These are phyloP conservation scores for Drosophila parabipectinata DNA, from an alignment of 1,140 invertebrate species.

Conservation along the genomic window DNA sequence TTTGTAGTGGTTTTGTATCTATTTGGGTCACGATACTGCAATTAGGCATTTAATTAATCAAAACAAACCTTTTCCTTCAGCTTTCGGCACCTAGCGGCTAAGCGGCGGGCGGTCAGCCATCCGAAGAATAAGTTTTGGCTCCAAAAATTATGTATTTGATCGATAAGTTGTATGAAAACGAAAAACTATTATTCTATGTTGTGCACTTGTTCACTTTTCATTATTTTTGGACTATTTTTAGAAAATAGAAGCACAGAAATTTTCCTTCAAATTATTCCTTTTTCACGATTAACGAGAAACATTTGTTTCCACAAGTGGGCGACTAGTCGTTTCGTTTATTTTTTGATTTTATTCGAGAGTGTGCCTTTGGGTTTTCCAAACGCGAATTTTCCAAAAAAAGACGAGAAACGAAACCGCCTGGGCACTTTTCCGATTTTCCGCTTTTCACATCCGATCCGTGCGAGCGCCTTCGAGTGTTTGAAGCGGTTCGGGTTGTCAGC, in stretches of 20 bases:
- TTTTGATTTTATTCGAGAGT: slow-evolving; percentile 9
- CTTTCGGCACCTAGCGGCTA: slow-evolving; percentile 6
- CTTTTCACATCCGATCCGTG: slow-evolving; percentile 72
- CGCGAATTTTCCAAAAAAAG: slow-evolving; percentile 22
- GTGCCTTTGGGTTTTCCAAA: slow-evolving; percentile 17
- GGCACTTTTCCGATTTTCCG: slow-evolving; percentile 14
- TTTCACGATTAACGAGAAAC: slow-evolving; percentile 3
- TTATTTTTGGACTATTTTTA: slow-evolving; percentile 38
- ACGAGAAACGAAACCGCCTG: background rate
- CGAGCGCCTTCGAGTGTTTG: slow-evolving; percentile 73
- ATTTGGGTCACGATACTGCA: slow-evolving; percentile 50
- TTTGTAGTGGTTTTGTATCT: slow-evolving; percentile 24
- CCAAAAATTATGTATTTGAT: slow-evolving; percentile 64
- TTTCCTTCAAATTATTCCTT: slow-evolving; percentile 22
- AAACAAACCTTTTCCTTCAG: slow-evolving; percentile 56
- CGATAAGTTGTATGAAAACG: slow-evolving; percentile 64
- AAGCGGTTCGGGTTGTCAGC: slow-evolving; percentile 17
- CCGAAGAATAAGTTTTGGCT: slow-evolving; percentile 14
- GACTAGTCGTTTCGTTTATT: slow-evolving; percentile 3
- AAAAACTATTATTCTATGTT: slow-evolving; percentile 22
- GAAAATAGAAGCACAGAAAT: background rate
- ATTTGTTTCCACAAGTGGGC: slow-evolving; percentile 11
- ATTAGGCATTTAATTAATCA: slow-evolving; percentile 60
- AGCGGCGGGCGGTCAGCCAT: slow-evolving; percentile 19
- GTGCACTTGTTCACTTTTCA: slow-evolving; percentile 58